Base-by-base conservation (phyloP, 1,140 invertebrate genomes). In the Sinella curviseta region DNA sequence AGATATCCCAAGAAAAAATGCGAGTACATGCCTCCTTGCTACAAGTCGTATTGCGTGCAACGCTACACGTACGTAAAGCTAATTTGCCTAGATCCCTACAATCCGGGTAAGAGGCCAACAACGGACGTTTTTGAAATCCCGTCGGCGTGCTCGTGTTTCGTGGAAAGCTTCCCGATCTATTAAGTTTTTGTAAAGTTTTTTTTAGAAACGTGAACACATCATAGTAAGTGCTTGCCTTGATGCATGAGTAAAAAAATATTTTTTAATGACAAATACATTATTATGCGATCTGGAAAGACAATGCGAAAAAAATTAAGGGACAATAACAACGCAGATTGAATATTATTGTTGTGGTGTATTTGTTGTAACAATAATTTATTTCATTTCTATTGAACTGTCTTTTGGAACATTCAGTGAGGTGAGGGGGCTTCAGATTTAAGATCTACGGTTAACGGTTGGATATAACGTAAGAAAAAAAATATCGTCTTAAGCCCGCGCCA, bases 111-210 rank as follows among this genome's bases (percentile, higher is more conserved):
- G 31, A 81, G 83, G 57, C 88, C 88, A 17, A 83, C 84, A 20
- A 84, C 88, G 4, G 86, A 87, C 34, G 84, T 88, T 0, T 87
- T 88, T 81, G 86, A 87, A 78, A 86, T 88, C 36, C 88, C 88
- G 24, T 86, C 86, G 8, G 86, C 87, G 14, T 88, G 88, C 75
- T 86, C 87, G 1, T 88, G 88, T 74, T 86, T 87, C 60, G 86
- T 88, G 12, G 86, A 86, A 80, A 85, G 85, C 80, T 85, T 85
- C 74, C 76, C 82, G 17, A 80, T 85, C 30, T 85, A 84, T 73
- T 84, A 84, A 80, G 24, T 57, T n/a, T n/a, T n/a, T n/a, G n/a
- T n/a, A n/a, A 48, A 48, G 8, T 20, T 12, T 48, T 48, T 48
- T 48, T 48, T n/a, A n/a, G 30, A 30, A 75, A 54, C 1, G n/a